These are phyloP conservation scores for Sitta carolinensis DNA, from an alignment of 2,797 vertebrate species.

Conservation along the genomic window DNA sequence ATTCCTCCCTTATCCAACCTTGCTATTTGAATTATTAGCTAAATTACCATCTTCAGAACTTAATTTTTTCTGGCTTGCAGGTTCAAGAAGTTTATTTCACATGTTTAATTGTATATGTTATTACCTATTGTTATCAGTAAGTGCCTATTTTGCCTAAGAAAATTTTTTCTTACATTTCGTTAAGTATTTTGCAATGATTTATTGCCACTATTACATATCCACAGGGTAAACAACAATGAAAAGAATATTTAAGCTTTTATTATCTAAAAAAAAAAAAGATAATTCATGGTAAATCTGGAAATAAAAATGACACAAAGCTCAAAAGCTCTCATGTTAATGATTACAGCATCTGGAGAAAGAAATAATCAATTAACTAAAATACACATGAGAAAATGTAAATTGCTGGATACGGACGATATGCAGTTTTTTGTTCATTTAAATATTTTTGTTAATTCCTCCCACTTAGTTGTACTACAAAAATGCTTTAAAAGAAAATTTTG, in stretches of 20 bases:
- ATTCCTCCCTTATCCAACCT: conserved; percentile 63
- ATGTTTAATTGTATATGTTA: conserved; percentile 50
- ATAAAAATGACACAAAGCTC: background rate
- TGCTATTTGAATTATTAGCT: conserved; percentile 63
- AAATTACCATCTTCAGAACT: conserved; percentile 44
- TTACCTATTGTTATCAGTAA: background rate
- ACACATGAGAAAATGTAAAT: background rate
- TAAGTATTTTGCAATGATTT: background rate
- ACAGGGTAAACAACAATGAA: background rate
- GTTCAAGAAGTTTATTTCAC: conserved; percentile 49
- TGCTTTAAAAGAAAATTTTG: background rate
- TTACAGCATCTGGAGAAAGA: background rate
- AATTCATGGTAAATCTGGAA: background rate
- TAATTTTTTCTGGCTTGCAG: conserved; percentile 25
- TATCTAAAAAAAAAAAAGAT: background rate
- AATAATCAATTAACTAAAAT: background rate
- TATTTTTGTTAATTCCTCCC: background rate
- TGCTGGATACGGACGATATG: background rate
- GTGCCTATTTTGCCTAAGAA: background rate
- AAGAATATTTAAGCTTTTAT: background rate
- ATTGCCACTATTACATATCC: background rate
- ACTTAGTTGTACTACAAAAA: background rate
- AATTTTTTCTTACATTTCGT: background rate
- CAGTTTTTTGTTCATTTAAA: background rate
- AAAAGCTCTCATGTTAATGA: background rate